phyloP scores from a whole-genome alignment of 2,113 vertebrate species.

The Cettia cetti region DNA sequence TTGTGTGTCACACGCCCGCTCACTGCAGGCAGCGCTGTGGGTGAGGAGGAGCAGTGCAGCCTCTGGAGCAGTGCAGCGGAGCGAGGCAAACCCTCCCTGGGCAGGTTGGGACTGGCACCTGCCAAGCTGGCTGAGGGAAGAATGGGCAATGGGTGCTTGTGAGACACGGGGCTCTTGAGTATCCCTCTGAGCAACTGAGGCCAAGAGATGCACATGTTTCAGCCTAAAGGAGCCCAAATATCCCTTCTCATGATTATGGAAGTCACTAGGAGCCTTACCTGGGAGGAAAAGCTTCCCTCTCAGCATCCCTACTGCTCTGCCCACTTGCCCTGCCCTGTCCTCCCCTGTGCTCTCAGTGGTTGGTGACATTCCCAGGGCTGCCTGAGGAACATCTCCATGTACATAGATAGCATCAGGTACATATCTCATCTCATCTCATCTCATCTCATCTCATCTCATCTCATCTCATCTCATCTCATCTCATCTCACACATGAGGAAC shows the following conservation, averaged over 20 bases:
- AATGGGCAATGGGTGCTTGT: background rate
- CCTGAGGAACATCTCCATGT: background rate
- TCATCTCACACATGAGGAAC: background rate
- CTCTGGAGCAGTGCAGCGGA: fast-evolving
- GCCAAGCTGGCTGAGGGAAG: fast-evolving
- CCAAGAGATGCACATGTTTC: background rate
- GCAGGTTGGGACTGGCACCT: fast-evolving
- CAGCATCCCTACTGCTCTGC: background rate
- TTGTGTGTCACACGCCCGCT: fast-evolving
- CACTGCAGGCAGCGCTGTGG: background rate
- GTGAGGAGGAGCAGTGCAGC: fast-evolving
- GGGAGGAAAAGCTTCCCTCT: background rate
- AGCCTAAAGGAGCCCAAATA: background rate
- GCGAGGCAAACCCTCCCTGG: background rate
- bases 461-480: background rate
- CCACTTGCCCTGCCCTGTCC: background rate
- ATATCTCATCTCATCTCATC: background rate
- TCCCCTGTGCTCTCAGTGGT: background rate
- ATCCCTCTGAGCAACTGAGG: background rate
- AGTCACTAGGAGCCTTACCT: background rate
- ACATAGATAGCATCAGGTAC: background rate
- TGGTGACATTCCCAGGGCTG: background rate
- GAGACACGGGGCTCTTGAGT: fast-evolving
- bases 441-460: background rate
- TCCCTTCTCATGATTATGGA: background rate